Base-by-base conservation (phyloP, 2,797 vertebrate species). In the Microchirus variegatus region DNA sequence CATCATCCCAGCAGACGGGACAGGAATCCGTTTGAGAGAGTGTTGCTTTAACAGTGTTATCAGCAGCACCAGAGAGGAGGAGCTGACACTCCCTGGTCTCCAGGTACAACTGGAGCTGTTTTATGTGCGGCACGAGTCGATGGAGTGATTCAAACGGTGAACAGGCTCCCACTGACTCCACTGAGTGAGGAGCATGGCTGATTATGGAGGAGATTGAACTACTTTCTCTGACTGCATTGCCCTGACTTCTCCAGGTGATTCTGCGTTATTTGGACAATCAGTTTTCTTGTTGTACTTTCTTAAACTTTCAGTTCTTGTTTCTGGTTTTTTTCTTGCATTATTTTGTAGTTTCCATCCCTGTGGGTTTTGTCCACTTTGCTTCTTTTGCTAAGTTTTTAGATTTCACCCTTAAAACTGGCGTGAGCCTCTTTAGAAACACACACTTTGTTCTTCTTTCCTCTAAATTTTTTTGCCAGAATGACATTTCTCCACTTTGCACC, bases 21-120 rank as follows among this genome's bases (percentile, higher is more conserved):
- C 73, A 73, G 62, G 75, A 84, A 78, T 72, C 76, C 69, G 74
- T 82, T 80, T 52, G 53, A 65, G 48, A 44, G n/a, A 11, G 12
- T 43, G 44, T 73, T 50, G 44, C 53, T 22, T 22, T 22, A 45
- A 55, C 65, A 43, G 55, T 36, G 61, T 77, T 83, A 80, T 77
- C 81, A 80, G 78, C 56, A 10, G 66, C 61, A 53, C 42, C 68
- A 72, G 59, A 67, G 65, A 71, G 53, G 36, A 3, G 47, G 44
- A 44, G 56, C 57, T 19, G 58, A 55, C 63, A 12, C 26, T n/a
- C n/a, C n/a, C 5, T 22, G 51, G 59, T 61, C 66, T 71, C 67
- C 63, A 53, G 61, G 67, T 72, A 52, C n/a, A 46, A 53, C 0
- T 3, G 6, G 44, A 35, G 41, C 53, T 47, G 63, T 62, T 68